Evolutionary conservation across 2,888 invertebrate species (phyloP).

Genomic region (Brenthis hecate): DNA sequence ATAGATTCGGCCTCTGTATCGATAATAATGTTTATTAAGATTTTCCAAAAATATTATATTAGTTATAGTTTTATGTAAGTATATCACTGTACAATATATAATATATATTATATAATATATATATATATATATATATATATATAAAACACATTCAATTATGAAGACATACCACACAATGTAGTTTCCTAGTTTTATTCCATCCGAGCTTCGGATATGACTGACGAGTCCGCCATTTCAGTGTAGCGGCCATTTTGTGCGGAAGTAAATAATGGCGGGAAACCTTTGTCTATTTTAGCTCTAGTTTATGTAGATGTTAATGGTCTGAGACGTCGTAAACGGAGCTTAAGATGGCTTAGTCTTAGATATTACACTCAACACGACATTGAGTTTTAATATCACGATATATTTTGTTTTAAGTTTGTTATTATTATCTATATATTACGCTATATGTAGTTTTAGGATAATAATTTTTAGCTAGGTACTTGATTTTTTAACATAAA

Average conservation of each 20-base stretch:
- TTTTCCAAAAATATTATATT: too few relatives aligned
- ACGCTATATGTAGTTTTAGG: too few relatives aligned
- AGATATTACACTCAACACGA: constrained; percentile 24
- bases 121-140: too few relatives aligned
- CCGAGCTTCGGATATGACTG: constrained; percentile 24
- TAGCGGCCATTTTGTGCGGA: constrained; percentile 51
- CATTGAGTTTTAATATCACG: constrained; percentile 6
- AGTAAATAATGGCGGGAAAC: constrained; percentile 53
- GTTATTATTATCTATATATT: neutral
- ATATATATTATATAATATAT: too few relatives aligned
- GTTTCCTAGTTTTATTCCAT: constrained; percentile 23
- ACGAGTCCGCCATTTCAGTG: constrained; percentile 51
- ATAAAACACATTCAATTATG: constrained; percentile 10
- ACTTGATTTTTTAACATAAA: too few relatives aligned
- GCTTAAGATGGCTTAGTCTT: constrained; percentile 37
- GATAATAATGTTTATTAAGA: too few relatives aligned
- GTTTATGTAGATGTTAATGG: constrained; percentile 46
- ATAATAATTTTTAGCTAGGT: too few relatives aligned
- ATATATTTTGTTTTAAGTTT: constrained; percentile 3
- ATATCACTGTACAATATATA: too few relatives aligned
- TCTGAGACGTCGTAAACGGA: constrained; percentile 38
- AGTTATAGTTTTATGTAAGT: too few relatives aligned
- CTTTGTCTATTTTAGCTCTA: constrained; percentile 50
- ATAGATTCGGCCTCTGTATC: too few relatives aligned
- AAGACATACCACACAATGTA: neutral